These are phyloP conservation scores for Phyllotreta striolata DNA, from an alignment of 2,888 invertebrate species.

Conservation along the genomic window DNA sequence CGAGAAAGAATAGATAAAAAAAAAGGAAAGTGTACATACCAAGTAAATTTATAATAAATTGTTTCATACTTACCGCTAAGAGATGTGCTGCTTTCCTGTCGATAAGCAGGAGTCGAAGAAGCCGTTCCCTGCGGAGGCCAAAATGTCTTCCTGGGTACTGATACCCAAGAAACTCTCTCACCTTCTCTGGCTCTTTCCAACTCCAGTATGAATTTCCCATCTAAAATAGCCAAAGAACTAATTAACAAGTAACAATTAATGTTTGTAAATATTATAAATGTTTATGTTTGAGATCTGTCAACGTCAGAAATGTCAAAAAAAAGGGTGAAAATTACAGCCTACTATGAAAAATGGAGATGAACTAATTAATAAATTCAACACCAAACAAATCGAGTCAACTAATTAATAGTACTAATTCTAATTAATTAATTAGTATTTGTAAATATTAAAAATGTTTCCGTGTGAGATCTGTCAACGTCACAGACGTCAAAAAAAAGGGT, in stretches of 20 bases:
- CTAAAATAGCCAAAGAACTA: conserved; percentile 61
- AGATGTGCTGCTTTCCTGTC: conserved; percentile 80
- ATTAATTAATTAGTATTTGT: no score
- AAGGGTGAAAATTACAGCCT: no score
- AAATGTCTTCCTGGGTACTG: conserved; percentile 87
- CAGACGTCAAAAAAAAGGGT: no score
- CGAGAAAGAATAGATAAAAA: conserved; percentile 20
- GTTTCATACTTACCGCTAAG: conserved; percentile 72
- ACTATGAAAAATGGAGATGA: no score
- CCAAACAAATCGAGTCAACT: no score
- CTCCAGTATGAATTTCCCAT: conserved; percentile 91
- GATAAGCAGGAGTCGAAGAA: conserved; percentile 65
- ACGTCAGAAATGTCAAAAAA: no score
- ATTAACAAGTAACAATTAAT: conserved; percentile 3
- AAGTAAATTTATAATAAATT: conserved; percentile 1
- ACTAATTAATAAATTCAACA: no score
- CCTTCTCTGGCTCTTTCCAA: conserved; percentile 79
- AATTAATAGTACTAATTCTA: no score
- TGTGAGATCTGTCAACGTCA: no score
- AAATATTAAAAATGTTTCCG: no score
- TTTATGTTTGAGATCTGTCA: no score
- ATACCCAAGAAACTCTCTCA: conserved; percentile 87
- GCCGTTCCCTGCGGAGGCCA: conserved; percentile 82
- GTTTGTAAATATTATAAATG: no score
- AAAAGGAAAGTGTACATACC: background rate